phyloP scores from a whole-genome alignment of 1,140 invertebrate genomes.

The Brachionus rotundiformis region DNA sequence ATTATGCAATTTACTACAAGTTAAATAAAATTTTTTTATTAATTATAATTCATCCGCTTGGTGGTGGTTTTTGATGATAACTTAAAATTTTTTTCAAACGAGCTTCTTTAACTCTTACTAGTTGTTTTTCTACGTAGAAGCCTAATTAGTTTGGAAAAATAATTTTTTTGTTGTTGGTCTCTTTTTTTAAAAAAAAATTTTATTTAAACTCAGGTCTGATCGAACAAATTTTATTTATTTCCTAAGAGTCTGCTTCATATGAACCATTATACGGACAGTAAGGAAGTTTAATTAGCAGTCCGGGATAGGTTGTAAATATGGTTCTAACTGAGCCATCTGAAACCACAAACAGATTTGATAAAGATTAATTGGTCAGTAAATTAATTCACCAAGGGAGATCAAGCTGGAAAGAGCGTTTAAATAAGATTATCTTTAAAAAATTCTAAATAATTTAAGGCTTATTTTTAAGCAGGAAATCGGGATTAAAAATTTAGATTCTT shows the following conservation, averaged over 20 bases:
- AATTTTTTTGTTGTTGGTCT: not conserved
- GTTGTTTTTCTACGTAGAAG: not conserved
- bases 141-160: not conserved
- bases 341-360: not conserved
- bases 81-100: not conserved
- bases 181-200: not conserved
- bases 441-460: not conserved
- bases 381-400: not conserved
- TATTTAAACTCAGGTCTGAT: not conserved
- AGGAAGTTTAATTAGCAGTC: not conserved
- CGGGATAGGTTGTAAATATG: not conserved
- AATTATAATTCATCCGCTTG: not conserved
- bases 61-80: not conserved
- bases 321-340: not conserved
- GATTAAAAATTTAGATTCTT: not conserved
- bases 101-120: not conserved
- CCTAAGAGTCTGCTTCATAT: not conserved
- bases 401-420: not conserved
- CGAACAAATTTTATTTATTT: not conserved
- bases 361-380: not conserved
- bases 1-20: not conserved
- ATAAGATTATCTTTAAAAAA: not conserved
- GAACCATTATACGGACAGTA: not conserved
- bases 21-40: slow-evolving; percentile 1
- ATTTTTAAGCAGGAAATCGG: not conserved